Evolutionary conservation across 2,113 vertebrate species (phyloP).

Genomic region (Rhombomys opimus): DNA sequence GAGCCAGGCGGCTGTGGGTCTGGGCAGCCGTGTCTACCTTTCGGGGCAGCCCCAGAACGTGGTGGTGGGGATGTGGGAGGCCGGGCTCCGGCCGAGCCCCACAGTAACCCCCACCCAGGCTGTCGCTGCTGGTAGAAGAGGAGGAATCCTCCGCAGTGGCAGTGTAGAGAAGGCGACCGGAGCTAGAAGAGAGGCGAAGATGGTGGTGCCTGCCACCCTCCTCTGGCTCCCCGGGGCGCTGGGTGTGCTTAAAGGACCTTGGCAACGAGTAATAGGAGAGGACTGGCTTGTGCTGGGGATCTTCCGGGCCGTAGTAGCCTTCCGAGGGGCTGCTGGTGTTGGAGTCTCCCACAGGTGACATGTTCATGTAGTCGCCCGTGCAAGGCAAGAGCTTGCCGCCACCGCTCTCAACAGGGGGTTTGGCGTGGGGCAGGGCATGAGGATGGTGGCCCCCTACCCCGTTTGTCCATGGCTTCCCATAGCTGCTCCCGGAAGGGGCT

Average conservation of each 20-base stretch:
- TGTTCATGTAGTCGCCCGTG: slow-evolving; percentile 92
- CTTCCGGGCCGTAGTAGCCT: slow-evolving; percentile 87
- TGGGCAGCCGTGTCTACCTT: slow-evolving; percentile 87
- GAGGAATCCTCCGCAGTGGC: slow-evolving; percentile 89
- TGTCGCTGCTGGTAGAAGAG: slow-evolving; percentile 93
- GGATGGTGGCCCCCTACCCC: slow-evolving; percentile 82
- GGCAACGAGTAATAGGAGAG: slow-evolving; percentile 93
- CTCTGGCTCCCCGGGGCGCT: slow-evolving; percentile 76
- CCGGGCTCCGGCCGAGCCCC: slow-evolving; percentile 71
- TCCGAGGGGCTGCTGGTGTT: slow-evolving; percentile 92
- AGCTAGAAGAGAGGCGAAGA: slow-evolving; percentile 86
- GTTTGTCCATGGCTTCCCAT: slow-evolving; percentile 91
- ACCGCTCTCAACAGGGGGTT: slow-evolving; percentile 87
- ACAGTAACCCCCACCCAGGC: slow-evolving; percentile 88
- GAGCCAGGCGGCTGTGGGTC: slow-evolving; percentile 86
- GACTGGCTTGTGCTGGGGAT: slow-evolving; percentile 87
- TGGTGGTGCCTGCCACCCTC: slow-evolving; percentile 86
- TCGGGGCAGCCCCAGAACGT: slow-evolving; percentile 76
- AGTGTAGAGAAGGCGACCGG: slow-evolving; percentile 87
- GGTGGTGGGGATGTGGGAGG: slow-evolving; percentile 67
- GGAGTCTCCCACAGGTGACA: slow-evolving; percentile 93
- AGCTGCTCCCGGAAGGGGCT: slow-evolving; percentile 76
- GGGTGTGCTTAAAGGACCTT: slow-evolving; percentile 92
- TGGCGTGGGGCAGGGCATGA: slow-evolving; percentile 81
- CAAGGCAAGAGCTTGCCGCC: slow-evolving; percentile 88